Evolutionary conservation across 1,140 invertebrate genomes (phyloP).

Genomic region (Drosophila bocki): DNA sequence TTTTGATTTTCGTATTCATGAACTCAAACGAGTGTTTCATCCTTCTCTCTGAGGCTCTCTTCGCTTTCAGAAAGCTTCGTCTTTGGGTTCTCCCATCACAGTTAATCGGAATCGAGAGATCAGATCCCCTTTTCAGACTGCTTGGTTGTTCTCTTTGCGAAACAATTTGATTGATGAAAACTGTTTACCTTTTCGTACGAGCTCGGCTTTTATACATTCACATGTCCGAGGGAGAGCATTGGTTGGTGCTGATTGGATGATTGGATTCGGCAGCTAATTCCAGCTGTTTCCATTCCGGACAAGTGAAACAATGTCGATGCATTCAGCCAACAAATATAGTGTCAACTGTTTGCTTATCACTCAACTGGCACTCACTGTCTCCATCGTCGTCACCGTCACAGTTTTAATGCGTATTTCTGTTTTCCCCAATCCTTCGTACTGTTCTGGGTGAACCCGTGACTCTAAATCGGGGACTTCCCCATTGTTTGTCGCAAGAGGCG

Average conservation of each 20-base stretch:
- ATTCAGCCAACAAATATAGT: conserved; percentile 22
- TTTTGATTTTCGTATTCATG: no score
- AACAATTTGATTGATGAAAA: no score
- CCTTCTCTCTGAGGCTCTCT: no score
- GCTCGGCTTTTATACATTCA: neutral
- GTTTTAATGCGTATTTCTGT: neutral
- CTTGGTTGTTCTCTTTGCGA: no score
- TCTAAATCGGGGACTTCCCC: conserved; percentile 21
- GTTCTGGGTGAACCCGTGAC: conserved; percentile 11
- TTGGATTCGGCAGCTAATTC: conserved; percentile 11
- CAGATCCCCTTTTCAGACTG: no score
- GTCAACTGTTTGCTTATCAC: conserved; percentile 56
- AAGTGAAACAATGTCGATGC: conserved; percentile 30
- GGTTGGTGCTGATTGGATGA: neutral
- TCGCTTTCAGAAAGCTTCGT: no score
- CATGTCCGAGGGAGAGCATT: no score
- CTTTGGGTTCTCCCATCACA: no score
- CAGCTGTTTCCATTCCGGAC: neutral
- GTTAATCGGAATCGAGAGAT: no score
- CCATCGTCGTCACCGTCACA: neutral
- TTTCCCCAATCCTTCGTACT: neutral
- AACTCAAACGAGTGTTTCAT: no score
- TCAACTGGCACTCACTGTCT: conserved; percentile 27
- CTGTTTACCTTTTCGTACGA: no score
- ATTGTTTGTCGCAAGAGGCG: conserved; percentile 4